Conservation (phyloP, 92 coral and sea anemone species). For the Bergia sp. region DNA sequence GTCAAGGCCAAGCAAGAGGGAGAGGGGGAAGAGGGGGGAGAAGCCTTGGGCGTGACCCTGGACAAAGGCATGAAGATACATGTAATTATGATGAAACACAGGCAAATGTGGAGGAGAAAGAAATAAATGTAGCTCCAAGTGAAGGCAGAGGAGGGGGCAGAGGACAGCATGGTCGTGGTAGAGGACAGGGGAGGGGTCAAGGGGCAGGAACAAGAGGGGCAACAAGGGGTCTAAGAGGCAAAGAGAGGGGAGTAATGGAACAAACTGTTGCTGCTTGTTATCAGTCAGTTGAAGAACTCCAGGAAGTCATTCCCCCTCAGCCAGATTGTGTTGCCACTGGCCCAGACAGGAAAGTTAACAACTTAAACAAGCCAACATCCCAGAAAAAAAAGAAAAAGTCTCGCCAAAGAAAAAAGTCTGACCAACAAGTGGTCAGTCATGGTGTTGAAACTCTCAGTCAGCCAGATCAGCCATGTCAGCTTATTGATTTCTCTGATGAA, state of each 20-base stretch:
- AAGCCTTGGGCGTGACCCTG: background rate
- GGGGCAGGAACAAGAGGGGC: background rate
- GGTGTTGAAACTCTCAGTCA: background rate
- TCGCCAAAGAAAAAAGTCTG: background rate
- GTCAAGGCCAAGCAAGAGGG: background rate
- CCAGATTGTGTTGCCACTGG: background rate
- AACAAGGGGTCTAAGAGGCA: background rate
- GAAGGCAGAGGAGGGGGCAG: background rate
- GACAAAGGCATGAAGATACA: background rate
- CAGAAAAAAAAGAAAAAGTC: background rate
- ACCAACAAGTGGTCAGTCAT: background rate
- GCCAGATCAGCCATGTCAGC: background rate
- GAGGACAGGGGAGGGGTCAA: slow-evolving; percentile 2
- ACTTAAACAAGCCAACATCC: background rate
- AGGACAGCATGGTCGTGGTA: background rate
- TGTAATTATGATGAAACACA: slow-evolving; percentile 10
- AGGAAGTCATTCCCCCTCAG: background rate
- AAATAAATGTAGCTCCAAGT: background rate
- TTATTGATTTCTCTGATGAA: slow-evolving; percentile 33
- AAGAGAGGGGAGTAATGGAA: background rate
- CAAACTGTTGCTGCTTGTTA: background rate
- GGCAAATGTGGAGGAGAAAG: background rate
- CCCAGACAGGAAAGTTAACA: background rate
- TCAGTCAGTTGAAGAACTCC: background rate
- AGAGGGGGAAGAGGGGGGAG: background rate